These are phyloP conservation scores for Calosoma granatense DNA, from an alignment of 1,140 invertebrate species.

Conservation along the genomic window DNA sequence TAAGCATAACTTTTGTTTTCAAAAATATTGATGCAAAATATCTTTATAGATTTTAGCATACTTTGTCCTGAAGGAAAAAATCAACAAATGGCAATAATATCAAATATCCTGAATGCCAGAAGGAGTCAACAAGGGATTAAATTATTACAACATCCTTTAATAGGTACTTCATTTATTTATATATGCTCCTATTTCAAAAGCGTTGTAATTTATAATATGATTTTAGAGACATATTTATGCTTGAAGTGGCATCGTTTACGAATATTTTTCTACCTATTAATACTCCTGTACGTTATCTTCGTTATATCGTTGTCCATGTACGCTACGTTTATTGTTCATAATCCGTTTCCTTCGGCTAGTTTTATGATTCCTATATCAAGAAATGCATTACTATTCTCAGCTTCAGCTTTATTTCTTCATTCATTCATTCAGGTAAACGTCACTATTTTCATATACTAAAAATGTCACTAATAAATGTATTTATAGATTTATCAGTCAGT, in stretches of 20 bases:
- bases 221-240: background rate
- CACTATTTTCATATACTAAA: background rate
- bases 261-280: background rate
- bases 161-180: too few relatives aligned
- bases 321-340: background rate
- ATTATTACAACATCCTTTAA: conserved; percentile 36
- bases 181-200: too few relatives aligned
- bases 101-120: conserved; percentile 23
- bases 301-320: conserved; percentile 10
- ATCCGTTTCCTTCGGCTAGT: conserved; percentile 1
- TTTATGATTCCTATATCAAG: background rate
- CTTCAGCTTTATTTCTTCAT: background rate
- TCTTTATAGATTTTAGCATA: conserved; percentile 26
- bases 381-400: background rate
- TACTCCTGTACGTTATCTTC: background rate
- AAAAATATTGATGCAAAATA: too few relatives aligned
- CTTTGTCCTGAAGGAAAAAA: conserved; percentile 19
- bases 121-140: conserved; percentile 21
- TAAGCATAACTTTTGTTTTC: too few relatives aligned
- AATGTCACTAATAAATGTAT: background rate
- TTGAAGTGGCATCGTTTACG: background rate
- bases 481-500: conserved; percentile 16
- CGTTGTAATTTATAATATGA: too few relatives aligned
- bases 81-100: conserved; percentile 30
- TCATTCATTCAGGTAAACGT: background rate